phyloP scores from a whole-genome alignment of 2,113 vertebrate species.

The Haliaeetus leucogaster region DNA sequence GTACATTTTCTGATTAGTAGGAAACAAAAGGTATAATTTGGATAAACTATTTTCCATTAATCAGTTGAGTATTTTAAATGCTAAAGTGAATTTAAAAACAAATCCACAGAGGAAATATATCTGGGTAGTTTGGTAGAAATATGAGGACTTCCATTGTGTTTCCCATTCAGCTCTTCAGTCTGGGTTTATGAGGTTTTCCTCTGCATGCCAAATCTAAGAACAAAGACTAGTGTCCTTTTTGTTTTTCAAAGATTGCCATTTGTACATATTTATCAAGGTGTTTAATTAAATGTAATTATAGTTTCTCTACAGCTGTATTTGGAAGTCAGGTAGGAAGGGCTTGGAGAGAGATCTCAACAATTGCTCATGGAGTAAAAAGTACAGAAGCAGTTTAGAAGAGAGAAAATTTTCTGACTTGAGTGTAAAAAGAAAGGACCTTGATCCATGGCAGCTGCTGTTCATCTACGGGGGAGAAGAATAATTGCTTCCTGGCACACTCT shows the following conservation, averaged over 20 bases:
- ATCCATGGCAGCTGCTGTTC: neutral
- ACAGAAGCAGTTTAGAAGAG: neutral
- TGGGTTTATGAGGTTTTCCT: neutral
- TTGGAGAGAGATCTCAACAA: neutral
- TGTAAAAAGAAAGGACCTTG: neutral
- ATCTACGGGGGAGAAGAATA: neutral
- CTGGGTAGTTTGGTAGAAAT: neutral
- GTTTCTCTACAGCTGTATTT: neutral
- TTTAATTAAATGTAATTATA: neutral
- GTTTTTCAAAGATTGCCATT: neutral
- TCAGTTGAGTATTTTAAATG: neutral
- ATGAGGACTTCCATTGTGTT: neutral
- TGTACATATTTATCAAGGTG: neutral
- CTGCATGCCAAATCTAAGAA: neutral
- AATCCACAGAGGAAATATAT: neutral
- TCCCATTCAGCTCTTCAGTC: neutral
- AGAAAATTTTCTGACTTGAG: neutral
- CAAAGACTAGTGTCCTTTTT: neutral
- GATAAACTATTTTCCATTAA: neutral
- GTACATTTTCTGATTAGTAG: neutral
- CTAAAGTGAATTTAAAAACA: neutral
- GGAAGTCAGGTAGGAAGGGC: neutral
- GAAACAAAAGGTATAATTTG: neutral
- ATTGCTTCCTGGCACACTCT: neutral
- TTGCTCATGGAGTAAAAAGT: neutral